phyloP scores from a whole-genome alignment of 2,113 vertebrate genomes.

The Felis catus region DNA sequence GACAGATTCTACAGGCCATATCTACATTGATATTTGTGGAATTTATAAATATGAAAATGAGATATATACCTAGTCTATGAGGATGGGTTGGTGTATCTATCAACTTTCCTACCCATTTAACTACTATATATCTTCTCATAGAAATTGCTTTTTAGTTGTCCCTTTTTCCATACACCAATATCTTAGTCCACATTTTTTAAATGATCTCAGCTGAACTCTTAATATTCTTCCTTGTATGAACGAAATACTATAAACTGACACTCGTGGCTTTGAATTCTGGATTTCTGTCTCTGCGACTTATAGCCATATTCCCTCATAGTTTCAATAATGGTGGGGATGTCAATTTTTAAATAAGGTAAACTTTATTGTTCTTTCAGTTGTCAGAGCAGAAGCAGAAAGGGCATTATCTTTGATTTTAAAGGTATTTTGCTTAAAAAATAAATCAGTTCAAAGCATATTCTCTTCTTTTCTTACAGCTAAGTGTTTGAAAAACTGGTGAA shows the following conservation, averaged over 20 bases:
- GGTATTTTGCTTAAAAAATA: constrained; percentile 36
- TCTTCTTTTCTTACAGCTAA: not conserved
- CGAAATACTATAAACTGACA: not conserved
- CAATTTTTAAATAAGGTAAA: not conserved
- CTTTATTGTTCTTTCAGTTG: not conserved
- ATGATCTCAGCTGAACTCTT: not conserved
- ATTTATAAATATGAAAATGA: not conserved
- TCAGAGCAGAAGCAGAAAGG: not conserved
- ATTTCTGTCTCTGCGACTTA: not conserved
- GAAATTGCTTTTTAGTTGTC: not conserved
- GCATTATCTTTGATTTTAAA: constrained; percentile 32
- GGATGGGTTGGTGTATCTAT: not conserved
- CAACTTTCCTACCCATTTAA: not conserved
- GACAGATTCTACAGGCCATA: not conserved
- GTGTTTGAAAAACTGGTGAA: not conserved
- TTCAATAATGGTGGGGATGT: not conserved
- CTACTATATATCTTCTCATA: too few species aligned
- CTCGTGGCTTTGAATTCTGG: not conserved
- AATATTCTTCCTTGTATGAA: not conserved
- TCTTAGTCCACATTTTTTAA: not conserved
- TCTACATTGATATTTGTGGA: not conserved
- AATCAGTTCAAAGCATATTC: not conserved
- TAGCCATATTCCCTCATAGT: not conserved
- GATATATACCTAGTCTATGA: not conserved
- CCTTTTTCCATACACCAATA: not conserved